phyloP scores from a whole-genome alignment of 2,888 invertebrate genomes.

The Andrena minutula region DNA sequence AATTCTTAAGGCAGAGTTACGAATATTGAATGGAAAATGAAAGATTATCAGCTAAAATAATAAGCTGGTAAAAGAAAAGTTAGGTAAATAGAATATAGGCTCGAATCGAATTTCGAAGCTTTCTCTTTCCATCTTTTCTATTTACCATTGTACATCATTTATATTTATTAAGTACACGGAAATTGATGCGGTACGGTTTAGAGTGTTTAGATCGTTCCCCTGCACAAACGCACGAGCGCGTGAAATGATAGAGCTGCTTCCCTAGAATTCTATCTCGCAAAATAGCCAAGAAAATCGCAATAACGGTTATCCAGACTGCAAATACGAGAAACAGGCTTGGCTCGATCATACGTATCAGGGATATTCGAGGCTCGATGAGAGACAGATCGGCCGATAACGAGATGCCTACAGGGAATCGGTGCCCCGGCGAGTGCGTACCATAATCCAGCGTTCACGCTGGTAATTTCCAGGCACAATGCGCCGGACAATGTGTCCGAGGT shows the following conservation, averaged over 20 bases:
- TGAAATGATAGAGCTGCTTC: not conserved
- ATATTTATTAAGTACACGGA: no score
- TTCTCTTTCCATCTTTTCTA: no score
- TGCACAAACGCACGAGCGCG: no score
- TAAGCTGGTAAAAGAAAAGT: no score
- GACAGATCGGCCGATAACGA: slow-evolving; percentile 13
- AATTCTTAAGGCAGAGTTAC: no score
- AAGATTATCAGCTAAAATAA: no score
- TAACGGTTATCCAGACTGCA: not conserved
- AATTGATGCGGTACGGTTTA: no score
- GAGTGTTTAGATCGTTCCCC: no score
- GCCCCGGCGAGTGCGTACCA: slow-evolving; percentile 1
- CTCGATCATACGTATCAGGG: not conserved
- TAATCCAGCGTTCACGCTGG: slow-evolving; percentile 9
- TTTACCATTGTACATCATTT: no score
- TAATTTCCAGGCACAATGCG: slow-evolving; percentile 48
- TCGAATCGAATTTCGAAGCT: no score
- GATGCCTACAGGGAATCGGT: slow-evolving; percentile 13
- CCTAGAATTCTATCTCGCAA: not conserved
- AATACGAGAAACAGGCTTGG: slow-evolving; percentile 9
- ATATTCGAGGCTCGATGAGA: not conserved
- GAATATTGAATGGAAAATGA: no score
- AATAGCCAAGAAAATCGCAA: not conserved
- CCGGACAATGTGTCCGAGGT: slow-evolving; percentile 57
- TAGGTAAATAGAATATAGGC: no score